A percentile compares a stretch with the other conserved stretches of the same genome.
These are phyloP conservation scores for Synanthedon myopaeformis DNA, from an alignment of 2,888 invertebrate species.

Conservation along the genomic window DNA sequence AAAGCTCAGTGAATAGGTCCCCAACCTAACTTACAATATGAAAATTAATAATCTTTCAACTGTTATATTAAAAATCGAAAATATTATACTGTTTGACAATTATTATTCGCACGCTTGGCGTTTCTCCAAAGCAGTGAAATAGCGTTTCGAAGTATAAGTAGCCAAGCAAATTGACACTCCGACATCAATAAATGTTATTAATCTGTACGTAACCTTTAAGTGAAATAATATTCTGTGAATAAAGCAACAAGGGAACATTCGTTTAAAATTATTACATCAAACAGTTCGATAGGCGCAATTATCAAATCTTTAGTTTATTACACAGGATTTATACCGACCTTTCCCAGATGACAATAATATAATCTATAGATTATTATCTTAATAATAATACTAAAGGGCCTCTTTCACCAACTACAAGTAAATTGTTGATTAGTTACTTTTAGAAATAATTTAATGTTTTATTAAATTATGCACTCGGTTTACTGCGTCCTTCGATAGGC, in stretches of 20 bases:
- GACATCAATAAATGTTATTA: background rate
- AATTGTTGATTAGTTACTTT: no score
- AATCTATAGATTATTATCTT: no score
- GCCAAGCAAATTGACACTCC: background rate
- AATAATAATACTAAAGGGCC: no score
- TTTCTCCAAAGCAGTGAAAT: background rate
- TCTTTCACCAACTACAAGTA: no score
- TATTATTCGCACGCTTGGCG: background rate
- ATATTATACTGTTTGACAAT: background rate
- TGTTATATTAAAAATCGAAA: background rate
- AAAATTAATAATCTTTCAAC: conserved; percentile 36
- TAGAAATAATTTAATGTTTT: no score
- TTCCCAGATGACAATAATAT: no score
- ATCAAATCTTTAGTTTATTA: no score
- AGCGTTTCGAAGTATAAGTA: background rate
- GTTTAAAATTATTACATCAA: no score
- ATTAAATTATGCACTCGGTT: no score
- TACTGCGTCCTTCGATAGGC: no score
- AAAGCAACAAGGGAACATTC: background rate
- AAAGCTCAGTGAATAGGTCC: conserved; percentile 38
- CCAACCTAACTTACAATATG: conserved; percentile 19
- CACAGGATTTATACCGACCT: no score
- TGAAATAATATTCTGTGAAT: background rate
- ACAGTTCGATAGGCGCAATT: no score
- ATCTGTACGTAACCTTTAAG: background rate